phyloP scores from a whole-genome alignment of 2,888 invertebrate species.

The Drosophila falleni region DNA sequence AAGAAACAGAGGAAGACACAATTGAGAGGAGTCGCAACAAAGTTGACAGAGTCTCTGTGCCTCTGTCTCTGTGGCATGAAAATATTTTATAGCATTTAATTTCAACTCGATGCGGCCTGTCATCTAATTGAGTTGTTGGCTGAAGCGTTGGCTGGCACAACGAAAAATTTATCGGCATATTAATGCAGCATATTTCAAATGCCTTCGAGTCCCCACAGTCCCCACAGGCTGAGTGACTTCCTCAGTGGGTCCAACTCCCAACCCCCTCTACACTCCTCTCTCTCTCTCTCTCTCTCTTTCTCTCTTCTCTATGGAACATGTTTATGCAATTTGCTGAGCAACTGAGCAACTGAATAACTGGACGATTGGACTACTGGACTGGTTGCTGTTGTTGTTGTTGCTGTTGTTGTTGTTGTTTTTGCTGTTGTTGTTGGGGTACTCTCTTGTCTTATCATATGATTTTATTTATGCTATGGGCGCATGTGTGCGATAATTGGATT shows the following conservation, averaged over 20 bases:
- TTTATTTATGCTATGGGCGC: constrained; percentile 77
- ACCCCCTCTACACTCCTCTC: background rate
- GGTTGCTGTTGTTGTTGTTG: background rate
- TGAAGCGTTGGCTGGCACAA: constrained; percentile 26
- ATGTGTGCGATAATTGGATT: constrained; percentile 82
- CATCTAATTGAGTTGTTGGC: constrained; percentile 83
- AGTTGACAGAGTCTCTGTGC: constrained; percentile 44
- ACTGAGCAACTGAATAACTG: constrained; percentile 36
- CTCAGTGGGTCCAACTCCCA: constrained; percentile 38
- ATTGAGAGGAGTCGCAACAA: constrained; percentile 20
- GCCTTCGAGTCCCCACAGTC: constrained; percentile 23
- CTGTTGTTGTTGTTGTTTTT: too few relatives aligned
- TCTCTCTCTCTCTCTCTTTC: too few relatives aligned
- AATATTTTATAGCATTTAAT: constrained; percentile 77
- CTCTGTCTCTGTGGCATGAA: constrained; percentile 35
- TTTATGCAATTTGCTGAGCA: constrained; percentile 71
- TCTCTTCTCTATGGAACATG: constrained; percentile 50
- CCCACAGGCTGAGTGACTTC: constrained; percentile 64
- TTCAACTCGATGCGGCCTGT: constrained; percentile 63
- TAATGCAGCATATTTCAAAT: constrained; percentile 82
- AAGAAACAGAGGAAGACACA: background rate
- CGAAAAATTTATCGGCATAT: constrained; percentile 77
- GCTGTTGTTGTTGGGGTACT: background rate
- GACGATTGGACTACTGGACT: constrained; percentile 34
- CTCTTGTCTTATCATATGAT: constrained; percentile 78